Percentiles rank a stretch among this genome's conserved stretches.
Evolutionary conservation across 2,888 invertebrate species (phyloP).

Genomic region (Hylaea fasciaria): DNA sequence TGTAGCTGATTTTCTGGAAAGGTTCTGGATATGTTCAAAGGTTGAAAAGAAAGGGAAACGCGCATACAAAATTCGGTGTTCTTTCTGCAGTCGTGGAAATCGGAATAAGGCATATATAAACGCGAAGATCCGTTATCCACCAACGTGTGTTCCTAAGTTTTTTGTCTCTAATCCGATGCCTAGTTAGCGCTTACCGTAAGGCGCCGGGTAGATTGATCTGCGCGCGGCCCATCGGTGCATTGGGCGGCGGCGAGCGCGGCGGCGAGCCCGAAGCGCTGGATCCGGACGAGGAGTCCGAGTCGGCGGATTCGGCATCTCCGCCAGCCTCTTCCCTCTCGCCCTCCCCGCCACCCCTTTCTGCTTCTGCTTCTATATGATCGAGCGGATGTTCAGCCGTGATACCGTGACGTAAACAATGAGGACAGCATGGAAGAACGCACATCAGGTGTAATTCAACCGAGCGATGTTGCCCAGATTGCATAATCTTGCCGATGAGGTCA

Average conservation of each 20-base stretch:
- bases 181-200: slow-evolving; percentile 60
- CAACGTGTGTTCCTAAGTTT: no score
- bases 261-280: slow-evolving; percentile 61
- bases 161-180: not conserved
- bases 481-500: no score
- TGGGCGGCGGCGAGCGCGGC: slow-evolving; percentile 68
- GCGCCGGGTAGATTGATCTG: slow-evolving; percentile 70
- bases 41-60: no score
- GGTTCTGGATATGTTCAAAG: no score
- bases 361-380: slow-evolving; percentile 14
- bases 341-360: slow-evolving; percentile 16
- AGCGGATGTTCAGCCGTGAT: not conserved
- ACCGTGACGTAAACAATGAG: not conserved
- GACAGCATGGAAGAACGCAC: not conserved
- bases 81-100: no score
- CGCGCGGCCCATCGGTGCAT: slow-evolving; percentile 62
- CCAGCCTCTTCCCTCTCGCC: slow-evolving; percentile 2
- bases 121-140: no score
- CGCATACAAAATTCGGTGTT: no score
- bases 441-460: not conserved
- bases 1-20: no score
- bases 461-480: not conserved
- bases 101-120: no score
- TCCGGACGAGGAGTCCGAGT: slow-evolving; percentile 81
- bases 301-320: slow-evolving; percentile 69